These are phyloP conservation scores for Streptopelia turtur DNA, from an alignment of 2,797 vertebrate species.

Conservation along the genomic window DNA sequence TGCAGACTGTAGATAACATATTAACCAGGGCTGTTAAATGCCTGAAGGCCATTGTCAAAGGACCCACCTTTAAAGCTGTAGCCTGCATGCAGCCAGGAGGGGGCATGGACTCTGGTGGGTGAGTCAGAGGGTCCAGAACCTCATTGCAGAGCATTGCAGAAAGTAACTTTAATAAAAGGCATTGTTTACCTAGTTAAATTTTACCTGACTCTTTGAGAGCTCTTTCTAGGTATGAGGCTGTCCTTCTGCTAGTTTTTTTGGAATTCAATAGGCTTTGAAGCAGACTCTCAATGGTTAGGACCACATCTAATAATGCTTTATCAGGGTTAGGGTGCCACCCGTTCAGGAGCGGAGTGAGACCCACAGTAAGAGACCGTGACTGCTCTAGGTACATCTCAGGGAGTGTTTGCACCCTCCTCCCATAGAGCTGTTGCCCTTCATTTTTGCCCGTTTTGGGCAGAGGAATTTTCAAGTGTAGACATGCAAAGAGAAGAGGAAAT, in stretches of 20 bases:
- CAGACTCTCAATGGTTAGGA: neutral
- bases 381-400: neutral
- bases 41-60: neutral
- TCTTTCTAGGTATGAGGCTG: neutral
- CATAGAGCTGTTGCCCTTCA: neutral
- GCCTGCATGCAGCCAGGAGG: neutral
- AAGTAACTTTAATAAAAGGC: neutral
- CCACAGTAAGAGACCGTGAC: rapidly evolving
- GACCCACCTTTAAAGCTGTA: neutral
- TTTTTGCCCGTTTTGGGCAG: rapidly evolving
- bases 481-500: neutral
- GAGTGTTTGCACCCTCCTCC: neutral
- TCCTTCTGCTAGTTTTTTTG: neutral
- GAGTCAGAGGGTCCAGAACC: neutral
- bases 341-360: neutral
- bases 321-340: neutral
- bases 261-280: neutral
- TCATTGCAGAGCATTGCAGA: neutral
- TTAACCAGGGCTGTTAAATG: neutral
- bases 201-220: neutral
- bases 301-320: neutral
- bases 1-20: neutral
- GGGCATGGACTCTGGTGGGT: neutral
- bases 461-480: neutral
- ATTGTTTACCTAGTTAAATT: neutral